Evolutionary conservation across 2,113 vertebrate genomes (phyloP), one percentile per base, ranked within the genome.

Genomic region (Oxyruncus cristatus): DNA sequence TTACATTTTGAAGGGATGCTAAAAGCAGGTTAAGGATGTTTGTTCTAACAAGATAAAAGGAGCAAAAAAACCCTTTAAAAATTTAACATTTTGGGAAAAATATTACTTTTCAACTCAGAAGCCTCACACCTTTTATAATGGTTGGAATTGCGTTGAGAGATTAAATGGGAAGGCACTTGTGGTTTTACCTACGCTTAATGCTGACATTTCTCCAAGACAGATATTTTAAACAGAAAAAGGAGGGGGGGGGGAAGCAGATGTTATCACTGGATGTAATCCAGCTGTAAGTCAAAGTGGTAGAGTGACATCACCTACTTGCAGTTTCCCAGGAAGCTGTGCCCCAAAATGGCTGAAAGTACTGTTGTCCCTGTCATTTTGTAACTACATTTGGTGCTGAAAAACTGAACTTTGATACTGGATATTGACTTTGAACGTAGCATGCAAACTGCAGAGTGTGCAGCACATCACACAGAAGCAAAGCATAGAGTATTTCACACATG

Each of bases 251-350:
- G 19, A 70, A 62, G 11, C 23, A 70, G 71, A 41, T 0, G 0
- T 56, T 52, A 39, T 39, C 23, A 26, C 37, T 85, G 46, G 22
- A 62, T 13, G 3, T 42, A 42, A 49, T 72, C n/a, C 46, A 65
- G 4, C 7, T 79, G 6, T 68, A 73, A 72, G 32, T 46, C 41
- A 66, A 41, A 49, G 0, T 3, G 14, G 5, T 32, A 41, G 41
- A 83, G 6, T 0, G 0, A 52, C 58, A 14, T 37, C 1, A 5
- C 58, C 22, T 8, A 9, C 21, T 58, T 62, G 12, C 5, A 35
- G 23, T 92, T 93, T 63, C 19, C 55, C 24, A 37, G 39, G 35
- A 77, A 84, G 14, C 12, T 66, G 14, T 73, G 39, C 8, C 39
- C 9, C 55, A 70, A 89, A 83, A 32, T 42, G 13, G 6, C 30